Evolutionary conservation across 2,113 vertebrate species (phyloP), one percentile per base, ranked within the genome.

Genomic region (Lontra canadensis): DNA sequence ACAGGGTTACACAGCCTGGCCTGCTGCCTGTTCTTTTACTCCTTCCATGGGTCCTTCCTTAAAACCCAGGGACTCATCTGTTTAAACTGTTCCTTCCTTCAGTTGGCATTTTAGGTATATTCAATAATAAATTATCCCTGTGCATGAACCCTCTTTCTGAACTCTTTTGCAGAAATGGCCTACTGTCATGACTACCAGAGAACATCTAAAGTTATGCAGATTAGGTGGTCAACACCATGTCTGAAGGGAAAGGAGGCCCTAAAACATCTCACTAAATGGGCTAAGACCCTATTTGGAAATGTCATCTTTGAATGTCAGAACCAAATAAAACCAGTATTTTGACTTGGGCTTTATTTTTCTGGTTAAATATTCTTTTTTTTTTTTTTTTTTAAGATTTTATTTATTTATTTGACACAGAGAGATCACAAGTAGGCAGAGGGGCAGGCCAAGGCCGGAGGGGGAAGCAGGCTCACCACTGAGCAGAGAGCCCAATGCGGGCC

Each of bases 281-380:
- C 65, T 20, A 69, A 81, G 69, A 73, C 29, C 57, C 67, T 87
- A 36, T 95, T 87, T 97, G 36, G 79, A 97, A 92, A 93, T 90
- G 44, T 67, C 29, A 49, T 88, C 81, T 94, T 95, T 94, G 21
- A 78, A 52, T 71, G 2, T 91, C 47, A 95, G 15, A 92, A n/a
- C 34, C 61, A 61, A 89, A 82, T 85, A 85, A 94, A 96, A 89
- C 14, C 39, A 93, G 11, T 88, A 86, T 94, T 97, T 93, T 95
- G 44, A 83, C 59, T 89, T 97, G n/a, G 55, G 20, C 13, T 73
- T 93, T 95, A 95, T n/a, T 96, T 95, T 96, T 92, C 36, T 83
- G 26, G 7, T 86, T 88, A 94, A 69, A 74, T 93, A 83, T 59
- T 90, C 23, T 96, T 55, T 55, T 55, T 55, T 52, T 17, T 52